Conservation (phyloP, 2,113 vertebrate species). For the Macquaria ambigua region DNA sequence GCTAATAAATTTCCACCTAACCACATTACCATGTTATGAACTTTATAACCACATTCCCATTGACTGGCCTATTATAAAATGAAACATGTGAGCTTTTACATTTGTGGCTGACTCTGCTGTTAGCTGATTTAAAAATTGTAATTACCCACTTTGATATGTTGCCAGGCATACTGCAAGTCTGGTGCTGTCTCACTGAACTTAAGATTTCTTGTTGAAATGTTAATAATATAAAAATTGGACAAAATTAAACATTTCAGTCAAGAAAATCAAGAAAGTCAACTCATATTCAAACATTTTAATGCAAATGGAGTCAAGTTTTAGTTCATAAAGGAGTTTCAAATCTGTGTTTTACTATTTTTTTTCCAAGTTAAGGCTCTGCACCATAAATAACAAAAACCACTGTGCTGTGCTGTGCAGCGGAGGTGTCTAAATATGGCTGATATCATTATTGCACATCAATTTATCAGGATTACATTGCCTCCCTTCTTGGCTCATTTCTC, state of each 20-base stretch:
- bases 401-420: constrained; percentile 3
- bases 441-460: constrained; percentile 55
- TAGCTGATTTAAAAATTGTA: not conserved
- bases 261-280: not conserved
- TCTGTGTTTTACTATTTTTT: not conserved
- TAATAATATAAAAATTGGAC: not conserved
- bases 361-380: not conserved
- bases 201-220: not conserved
- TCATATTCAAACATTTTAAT: not conserved
- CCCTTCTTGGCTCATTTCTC: constrained; percentile 49
- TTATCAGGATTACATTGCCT: constrained; percentile 56
- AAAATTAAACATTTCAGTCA: not conserved
- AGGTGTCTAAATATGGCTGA: constrained; percentile 33
- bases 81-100: not conserved
- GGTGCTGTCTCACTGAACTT: not conserved
- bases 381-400: not conserved
- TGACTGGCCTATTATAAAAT: not conserved
- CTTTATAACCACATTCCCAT: not conserved
- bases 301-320: not conserved
- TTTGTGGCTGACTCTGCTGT: not conserved
- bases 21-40: not conserved
- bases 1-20: not conserved
- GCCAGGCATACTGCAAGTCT: not conserved
- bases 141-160: not conserved
- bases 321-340: not conserved